Percentiles rank a stretch among this genome's conserved stretches.
phyloP scores from a whole-genome alignment of 2,888 invertebrate genomes.

The Eristalis pertinax region DNA sequence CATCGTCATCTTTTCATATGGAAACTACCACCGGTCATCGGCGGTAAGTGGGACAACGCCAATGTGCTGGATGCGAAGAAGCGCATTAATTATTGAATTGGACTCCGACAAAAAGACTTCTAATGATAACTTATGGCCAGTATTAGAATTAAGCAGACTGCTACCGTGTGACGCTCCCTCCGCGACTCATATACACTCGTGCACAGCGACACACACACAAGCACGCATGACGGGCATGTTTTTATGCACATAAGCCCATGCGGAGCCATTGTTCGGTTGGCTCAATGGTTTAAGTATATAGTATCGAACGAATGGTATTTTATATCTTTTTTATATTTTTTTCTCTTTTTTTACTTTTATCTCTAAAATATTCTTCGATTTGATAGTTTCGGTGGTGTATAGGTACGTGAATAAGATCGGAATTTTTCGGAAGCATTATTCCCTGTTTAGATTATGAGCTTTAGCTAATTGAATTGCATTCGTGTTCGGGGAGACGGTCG shows the following conservation, averaged over 20 bases:
- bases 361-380: constrained; percentile 63
- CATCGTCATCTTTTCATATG: constrained; percentile 54
- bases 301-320: constrained; percentile 64
- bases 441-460: constrained; percentile 71
- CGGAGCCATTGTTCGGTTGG: constrained; percentile 62
- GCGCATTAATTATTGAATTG: constrained; percentile 72
- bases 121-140: constrained; percentile 74
- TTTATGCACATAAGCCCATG: constrained; percentile 63
- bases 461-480: constrained; percentile 70
- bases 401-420: constrained; percentile 43
- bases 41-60: constrained; percentile 64
- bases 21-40: constrained; percentile 50
- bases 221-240: constrained; percentile 37
- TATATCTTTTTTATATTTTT: constrained; percentile 36
- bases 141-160: constrained; percentile 73
- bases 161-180: constrained; percentile 74
- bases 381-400: constrained; percentile 46
- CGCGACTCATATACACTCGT: constrained; percentile 27
- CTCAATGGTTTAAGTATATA: constrained; percentile 66
- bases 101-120: constrained; percentile 73
- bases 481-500: constrained; percentile 27
- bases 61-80: constrained; percentile 65
- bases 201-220: not conserved
- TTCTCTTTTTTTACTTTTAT: constrained; percentile 34
- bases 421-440: constrained; percentile 68